Base-by-base conservation (phyloP, 2,888 invertebrate genomes). In the Cheilosia soror region DNA sequence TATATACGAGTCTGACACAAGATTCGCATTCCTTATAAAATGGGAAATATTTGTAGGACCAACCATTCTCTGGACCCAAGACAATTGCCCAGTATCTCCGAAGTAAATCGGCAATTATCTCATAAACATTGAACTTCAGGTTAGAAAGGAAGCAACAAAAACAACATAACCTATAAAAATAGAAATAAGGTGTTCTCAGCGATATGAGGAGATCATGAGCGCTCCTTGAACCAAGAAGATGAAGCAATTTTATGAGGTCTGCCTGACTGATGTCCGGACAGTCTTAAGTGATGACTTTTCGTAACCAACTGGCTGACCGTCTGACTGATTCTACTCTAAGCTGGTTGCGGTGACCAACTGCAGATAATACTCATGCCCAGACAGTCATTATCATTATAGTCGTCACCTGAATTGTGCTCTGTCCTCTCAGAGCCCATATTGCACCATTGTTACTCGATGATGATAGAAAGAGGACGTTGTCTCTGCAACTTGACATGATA, bases 351-450 rank as follows among this genome's bases (percentile, higher is more conserved):
- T 44, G 47, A 68, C 68, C 68, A 66, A 82, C 66, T 82, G 77
- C 47, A 77, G 71, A 77, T 51, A 58, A 65, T 82, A 49, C 53
- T 33, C 66, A 37, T 49, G 25, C 31, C 31, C 63, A 78, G 68
- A 76, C 80, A 76, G 85, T 72, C 85, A 85, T 85, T 81, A 85
- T 76, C 85, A 85, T 80, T 81, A 81, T 71, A 81, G 66, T 55
- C 81, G 60, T 85, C 85, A 85, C 85, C 71, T 81, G 66, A 27
- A 58, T 47, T 65, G 58, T 60, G 60, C 60, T 58, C 65, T 62
- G 63, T 73, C 68, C 66, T 78, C 66, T 66, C 53, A 27, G 73
- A 55, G 49, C 66, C 60, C 44, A 75, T 76, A 75, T 71, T 71
- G 80, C 80, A 78, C 73, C 72, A 78, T 71, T 77, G 78, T 78